Evolutionary conservation across 1,140 invertebrate genomes (phyloP).

Genomic region (Homarus americanus): DNA sequence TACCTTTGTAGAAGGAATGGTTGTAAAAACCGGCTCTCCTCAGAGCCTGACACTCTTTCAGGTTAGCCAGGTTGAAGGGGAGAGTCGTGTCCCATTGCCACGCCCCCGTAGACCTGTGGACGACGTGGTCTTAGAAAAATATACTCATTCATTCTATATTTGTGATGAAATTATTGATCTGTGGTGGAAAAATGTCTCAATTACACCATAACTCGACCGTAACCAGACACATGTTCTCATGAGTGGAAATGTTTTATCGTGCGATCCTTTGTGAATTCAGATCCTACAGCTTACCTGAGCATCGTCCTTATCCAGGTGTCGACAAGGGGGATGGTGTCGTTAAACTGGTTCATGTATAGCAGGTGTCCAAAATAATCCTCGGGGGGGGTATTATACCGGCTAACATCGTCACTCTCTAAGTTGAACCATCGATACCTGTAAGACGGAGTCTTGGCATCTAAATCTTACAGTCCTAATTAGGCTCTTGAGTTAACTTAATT

Average conservation of each 20-base stretch:
- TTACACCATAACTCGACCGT: too few species aligned
- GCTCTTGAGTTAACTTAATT: too few species aligned
- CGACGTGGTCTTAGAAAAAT: too few species aligned
- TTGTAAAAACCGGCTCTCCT: neutral
- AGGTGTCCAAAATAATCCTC: neutral
- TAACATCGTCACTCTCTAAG: conserved; percentile 1
- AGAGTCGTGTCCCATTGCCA: conserved; percentile 61
- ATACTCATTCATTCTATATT: too few species aligned
- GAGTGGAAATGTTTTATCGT: too few species aligned
- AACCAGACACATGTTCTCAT: too few species aligned
- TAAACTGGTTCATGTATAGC: conserved; percentile 23
- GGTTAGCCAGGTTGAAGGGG: conserved; percentile 59
- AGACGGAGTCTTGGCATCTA: too few species aligned
- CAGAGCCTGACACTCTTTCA: conserved; percentile 29
- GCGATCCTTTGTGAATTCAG: too few species aligned
- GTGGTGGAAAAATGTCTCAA: too few species aligned
- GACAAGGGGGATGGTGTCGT: conserved; percentile 2
- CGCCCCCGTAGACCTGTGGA: conserved; percentile 23
- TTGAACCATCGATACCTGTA: conserved; percentile 49
- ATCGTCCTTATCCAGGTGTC: conserved; percentile 26
- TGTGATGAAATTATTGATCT: too few species aligned
- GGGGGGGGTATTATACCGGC: neutral
- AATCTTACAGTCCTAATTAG: too few species aligned
- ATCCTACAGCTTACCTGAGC: conserved; percentile 32
- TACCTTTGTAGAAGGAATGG: conserved; percentile 28